phyloP scores from a whole-genome alignment of 2,797 vertebrate species.

The Varecia variegata region DNA sequence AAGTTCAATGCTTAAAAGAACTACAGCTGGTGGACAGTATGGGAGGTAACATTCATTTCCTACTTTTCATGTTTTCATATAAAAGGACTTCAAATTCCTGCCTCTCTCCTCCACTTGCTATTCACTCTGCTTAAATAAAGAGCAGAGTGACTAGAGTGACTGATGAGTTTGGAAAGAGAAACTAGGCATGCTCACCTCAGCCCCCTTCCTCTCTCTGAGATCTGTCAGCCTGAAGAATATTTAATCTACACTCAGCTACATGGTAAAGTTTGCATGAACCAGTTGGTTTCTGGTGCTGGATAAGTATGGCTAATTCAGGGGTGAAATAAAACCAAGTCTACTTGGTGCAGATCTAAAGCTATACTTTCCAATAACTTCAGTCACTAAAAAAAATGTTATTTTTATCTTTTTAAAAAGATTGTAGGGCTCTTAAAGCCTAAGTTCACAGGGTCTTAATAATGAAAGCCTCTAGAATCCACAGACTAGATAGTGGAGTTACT shows the following conservation, averaged over 20 bases:
- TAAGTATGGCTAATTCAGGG: slow-evolving; percentile 9
- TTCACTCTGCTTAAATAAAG: background rate
- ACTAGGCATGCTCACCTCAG: background rate
- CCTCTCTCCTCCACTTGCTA: background rate
- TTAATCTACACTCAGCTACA: background rate
- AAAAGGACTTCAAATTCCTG: background rate
- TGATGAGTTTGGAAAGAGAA: background rate
- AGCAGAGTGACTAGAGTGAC: background rate
- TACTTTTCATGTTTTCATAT: background rate
- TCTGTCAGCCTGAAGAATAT: background rate
- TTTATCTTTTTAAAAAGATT: background rate
- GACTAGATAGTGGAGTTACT: background rate
- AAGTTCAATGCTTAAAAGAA: background rate
- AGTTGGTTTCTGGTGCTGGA: background rate
- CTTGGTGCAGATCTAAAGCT: background rate
- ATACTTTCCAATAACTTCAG: background rate
- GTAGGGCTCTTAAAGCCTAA: background rate
- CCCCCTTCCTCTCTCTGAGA: background rate
- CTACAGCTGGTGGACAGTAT: background rate
- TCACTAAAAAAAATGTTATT: background rate
- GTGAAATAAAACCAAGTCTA: background rate
- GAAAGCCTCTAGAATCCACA: background rate
- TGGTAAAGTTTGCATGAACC: background rate
- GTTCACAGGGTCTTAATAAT: background rate
- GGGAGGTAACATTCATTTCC: background rate